These are phyloP conservation scores for Mus caroli DNA, from an alignment of 2,797 vertebrate species.

Conservation along the genomic window DNA sequence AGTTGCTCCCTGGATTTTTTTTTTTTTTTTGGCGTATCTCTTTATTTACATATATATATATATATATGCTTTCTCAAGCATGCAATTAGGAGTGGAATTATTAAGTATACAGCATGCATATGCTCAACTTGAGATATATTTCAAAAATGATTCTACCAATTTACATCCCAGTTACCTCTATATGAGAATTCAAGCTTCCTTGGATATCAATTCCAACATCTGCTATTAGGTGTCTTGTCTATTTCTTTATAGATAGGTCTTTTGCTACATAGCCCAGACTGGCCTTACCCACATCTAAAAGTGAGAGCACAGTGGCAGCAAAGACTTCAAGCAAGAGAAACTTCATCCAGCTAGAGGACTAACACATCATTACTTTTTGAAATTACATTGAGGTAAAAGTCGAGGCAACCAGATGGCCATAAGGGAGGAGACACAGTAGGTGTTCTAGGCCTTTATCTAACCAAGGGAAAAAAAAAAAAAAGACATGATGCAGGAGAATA, in stretches of 20 bases:
- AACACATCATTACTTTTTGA: neutral
- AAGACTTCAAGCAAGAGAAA: slow-evolving; percentile 27
- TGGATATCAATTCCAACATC: slow-evolving; percentile 23
- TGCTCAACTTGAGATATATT: neutral
- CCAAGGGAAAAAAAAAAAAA: neutral
- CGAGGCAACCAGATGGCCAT: neutral
- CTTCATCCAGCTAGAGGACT: neutral
- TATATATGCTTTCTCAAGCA: neutral
- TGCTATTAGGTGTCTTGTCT: neutral
- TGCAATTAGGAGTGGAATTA: neutral
- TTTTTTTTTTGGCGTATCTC: neutral
- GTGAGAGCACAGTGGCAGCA: neutral
- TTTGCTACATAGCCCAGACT: neutral
- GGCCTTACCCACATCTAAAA: neutral
- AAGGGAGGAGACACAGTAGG: neutral
- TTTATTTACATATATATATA: neutral
- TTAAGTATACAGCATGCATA: slow-evolving; percentile 14
- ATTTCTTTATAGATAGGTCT: neutral
- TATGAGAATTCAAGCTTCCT: neutral
- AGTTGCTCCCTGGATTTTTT: neutral
- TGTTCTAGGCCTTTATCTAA: slow-evolving; percentile 8
- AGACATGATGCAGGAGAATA: neutral
- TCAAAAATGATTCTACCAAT: slow-evolving; percentile 32
- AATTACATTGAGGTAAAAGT: neutral
- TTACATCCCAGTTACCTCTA: neutral